Conservation (phyloP, 2,888 invertebrate species). For the Synanthedon myopaeformis region DNA sequence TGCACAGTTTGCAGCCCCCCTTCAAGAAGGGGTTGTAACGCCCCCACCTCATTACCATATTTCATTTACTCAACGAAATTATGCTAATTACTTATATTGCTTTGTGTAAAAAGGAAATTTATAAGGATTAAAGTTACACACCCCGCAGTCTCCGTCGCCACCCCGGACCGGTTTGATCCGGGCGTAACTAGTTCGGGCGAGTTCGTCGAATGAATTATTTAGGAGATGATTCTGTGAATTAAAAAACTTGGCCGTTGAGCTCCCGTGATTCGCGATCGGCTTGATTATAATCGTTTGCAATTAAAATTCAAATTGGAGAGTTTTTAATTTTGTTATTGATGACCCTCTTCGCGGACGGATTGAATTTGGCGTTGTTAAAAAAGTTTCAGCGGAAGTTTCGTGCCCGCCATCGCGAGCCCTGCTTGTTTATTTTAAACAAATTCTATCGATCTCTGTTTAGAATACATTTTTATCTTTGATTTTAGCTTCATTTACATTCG, state of each 20-base stretch:
- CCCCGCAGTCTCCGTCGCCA: conserved; percentile 27
- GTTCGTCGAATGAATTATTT: conserved; percentile 55
- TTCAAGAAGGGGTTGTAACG: conserved; percentile 47
- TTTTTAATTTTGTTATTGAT: conserved; percentile 70
- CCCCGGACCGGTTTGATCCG: conserved; percentile 30
- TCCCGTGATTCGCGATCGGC: conserved; percentile 52
- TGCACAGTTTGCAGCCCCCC: conserved; percentile 25
- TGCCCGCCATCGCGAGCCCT: conserved; percentile 11
- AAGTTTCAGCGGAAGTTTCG: conserved; percentile 42
- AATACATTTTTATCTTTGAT: background rate
- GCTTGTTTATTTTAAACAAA: conserved; percentile 34
- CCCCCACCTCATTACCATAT: conserved; percentile 67
- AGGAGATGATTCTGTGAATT: conserved; percentile 48
- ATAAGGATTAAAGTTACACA: conserved; percentile 69
- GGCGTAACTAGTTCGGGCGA: conserved; percentile 43
- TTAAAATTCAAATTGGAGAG: conserved; percentile 68
- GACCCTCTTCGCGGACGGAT: conserved; percentile 51
- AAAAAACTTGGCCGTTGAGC: conserved; percentile 39
- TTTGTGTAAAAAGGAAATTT: conserved; percentile 72
- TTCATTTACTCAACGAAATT: conserved; percentile 72
- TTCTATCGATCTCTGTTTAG: background rate
- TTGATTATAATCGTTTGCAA: conserved; percentile 67
- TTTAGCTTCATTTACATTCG: background rate
- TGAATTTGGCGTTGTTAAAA: conserved; percentile 53
- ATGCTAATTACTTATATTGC: conserved; percentile 72